Base-by-base conservation (phyloP, 92 coral and sea anemone species). In the Epizoanthus stellaris region DNA sequence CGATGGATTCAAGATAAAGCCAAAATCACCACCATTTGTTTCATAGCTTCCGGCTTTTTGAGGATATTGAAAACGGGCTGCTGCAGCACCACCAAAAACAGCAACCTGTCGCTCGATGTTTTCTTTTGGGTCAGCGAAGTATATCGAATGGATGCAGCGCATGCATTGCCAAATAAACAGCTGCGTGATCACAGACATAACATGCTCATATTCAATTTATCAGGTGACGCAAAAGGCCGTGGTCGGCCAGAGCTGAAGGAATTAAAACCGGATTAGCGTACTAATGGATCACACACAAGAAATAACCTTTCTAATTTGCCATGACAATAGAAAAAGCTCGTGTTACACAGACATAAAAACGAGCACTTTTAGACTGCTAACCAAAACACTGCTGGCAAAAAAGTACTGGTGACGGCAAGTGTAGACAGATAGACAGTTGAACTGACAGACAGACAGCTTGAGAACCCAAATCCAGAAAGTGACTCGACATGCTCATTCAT, bases 31-130 rank as follows among this genome's bases (percentile, higher is more conserved):
- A n/a, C 15, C 23, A 47, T 63, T 79, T 64, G 61, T 70, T 42
- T 45, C 73, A 79, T 10, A 23, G 72, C 72, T 79, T 79, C 71
- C 72, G 69, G 82, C 43, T 65, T 61, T 77, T 20, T 12, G 43
- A 6, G 52, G 59, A 75, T 13, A 56, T 38, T 58, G 68, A 58
- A n/a, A 60, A 67, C 36, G 36, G 39, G 20, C 65, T 76, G 10
- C 56, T 76, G 10, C 56, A 25, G 45, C 73, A 42, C 2, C 30
- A 64, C 36, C 72, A 8, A 62, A 63, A 1, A 45, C 72, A 42
- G 20, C 72, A 79, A 79, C 83, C 83, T 45, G 83, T 79, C 49
- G 65, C 45, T 39, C 42, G 15, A 8, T 49, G 73, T 38, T 7
- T 20, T 62, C 67, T 79, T 62, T n/a, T 12, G 52, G 57, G 17